Percentiles rank a stretch among this genome's conserved stretches.
phyloP scores from a whole-genome alignment of 2,113 vertebrate genomes.

The Pterocles burchelli region DNA sequence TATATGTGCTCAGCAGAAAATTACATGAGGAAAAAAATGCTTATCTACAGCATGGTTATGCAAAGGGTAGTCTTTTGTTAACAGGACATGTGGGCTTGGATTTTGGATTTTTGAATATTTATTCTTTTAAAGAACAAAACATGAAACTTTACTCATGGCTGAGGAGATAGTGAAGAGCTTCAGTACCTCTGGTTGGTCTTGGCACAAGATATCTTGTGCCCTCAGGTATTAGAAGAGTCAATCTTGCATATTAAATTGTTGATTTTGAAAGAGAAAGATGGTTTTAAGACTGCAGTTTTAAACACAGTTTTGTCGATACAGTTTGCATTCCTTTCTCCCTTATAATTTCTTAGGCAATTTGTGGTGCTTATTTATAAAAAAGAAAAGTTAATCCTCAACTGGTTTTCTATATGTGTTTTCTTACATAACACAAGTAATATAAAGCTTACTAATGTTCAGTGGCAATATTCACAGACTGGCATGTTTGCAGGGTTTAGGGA shows the following conservation, averaged over 20 bases:
- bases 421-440: neutral
- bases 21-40: neutral
- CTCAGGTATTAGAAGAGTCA: neutral
- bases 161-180: neutral
- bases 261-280: neutral
- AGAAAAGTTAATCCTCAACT: neutral
- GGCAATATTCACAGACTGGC: neutral
- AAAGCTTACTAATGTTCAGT: neutral
- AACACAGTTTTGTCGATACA: neutral
- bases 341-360: neutral
- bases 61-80: neutral
- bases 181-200: neutral
- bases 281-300: neutral
- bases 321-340: neutral
- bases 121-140: neutral
- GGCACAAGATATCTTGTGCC: neutral
- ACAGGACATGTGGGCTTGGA: neutral
- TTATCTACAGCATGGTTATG: neutral
- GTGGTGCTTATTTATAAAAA: neutral
- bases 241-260: neutral
- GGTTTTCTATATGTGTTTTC: neutral
- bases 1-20: neutral
- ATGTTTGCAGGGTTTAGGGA: neutral
- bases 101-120: neutral
- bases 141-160: neutral